These are phyloP conservation scores for Aplysina aerophoba DNA, from an alignment of 37 sponge, comb jelly and placozoan genomes.

Conservation along the genomic window DNA sequence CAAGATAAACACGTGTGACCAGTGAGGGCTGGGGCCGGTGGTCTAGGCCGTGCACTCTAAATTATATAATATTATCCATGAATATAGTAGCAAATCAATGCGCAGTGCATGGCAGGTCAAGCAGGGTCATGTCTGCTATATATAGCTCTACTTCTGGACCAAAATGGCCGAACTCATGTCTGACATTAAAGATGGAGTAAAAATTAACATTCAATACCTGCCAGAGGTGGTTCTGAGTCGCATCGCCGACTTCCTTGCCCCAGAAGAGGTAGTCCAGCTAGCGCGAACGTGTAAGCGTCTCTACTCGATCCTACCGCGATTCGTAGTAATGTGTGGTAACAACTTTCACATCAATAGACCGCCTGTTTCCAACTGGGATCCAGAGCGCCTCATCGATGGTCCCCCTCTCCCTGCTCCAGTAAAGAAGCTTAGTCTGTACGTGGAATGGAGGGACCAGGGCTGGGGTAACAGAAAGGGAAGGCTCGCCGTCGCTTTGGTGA, in stretches of 20 bases:
- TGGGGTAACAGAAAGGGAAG: constrained; percentile 58
- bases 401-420: constrained; percentile 33
- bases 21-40: too few species aligned
- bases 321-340: constrained; percentile 43
- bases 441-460: constrained; percentile 60
- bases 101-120: too few species aligned
- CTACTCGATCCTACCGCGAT: constrained; percentile 39
- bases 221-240: constrained; percentile 41
- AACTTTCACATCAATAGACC: constrained; percentile 43
- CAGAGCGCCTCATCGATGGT: constrained; percentile 52
- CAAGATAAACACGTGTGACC: too few species aligned
- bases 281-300: constrained; percentile 41
- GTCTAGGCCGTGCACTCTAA: too few species aligned
- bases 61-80: too few species aligned
- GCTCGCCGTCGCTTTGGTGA: constrained; percentile 41
- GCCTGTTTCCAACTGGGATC: neutral
- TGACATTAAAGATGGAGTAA: neutral
- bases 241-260: constrained; percentile 25
- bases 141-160: too few species aligned
- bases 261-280: constrained; percentile 33
- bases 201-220: neutral
- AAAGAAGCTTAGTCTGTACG: constrained; percentile 43
- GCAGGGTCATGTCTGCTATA: too few species aligned
- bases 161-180: too few species aligned
- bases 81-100: too few species aligned